Base-by-base conservation (phyloP, 1,140 invertebrate species). In the Ptiloglossa arizonensis region DNA sequence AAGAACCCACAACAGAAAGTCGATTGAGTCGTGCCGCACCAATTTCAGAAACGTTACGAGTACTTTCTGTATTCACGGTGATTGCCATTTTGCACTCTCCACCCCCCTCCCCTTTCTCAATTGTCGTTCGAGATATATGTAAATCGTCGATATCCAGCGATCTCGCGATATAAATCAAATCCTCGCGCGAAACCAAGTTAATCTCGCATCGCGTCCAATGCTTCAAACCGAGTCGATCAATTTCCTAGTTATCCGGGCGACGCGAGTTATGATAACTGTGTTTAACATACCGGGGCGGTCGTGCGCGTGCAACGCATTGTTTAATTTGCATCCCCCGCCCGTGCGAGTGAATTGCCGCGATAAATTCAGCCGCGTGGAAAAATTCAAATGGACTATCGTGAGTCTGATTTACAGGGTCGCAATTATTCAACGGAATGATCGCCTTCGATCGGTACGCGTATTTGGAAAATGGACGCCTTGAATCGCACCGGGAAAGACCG, bases 191-290 rank as follows among this genome's bases (percentile, higher is more conserved):
- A 57, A 69, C n/a, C 22, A 29, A 52, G 59, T 52, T 73, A 73
- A 73, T 73, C 59, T 64, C 29, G 46, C 46, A n/a, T 41, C 35
- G n/a, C 38, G 57, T 52, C 57, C 38, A 38, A 17, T 32, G 46
- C 32, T 24, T 27, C 29, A 6, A 63, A 32, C 46, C n/a, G 59
- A 13, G 46, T 38, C 70, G 41, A 73, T 73, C 70, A 73, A 73
- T 73, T 73, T 52, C 29, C 57, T 73, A 27, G 59, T 52, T 64
- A 73, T 41, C 24, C 70, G 32, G 22, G n/a, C 50, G 70, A 44
- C 68, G 29, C 69, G 56, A 73, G 60, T 41, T 38, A 64, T 38
- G 70, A 73, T 64, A 54, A 52, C 70, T 73, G 46, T 64, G 38
- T 73, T 73, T 73, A 73, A 41, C 57, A 52, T 64, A 52, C 46